These are phyloP conservation scores for Psilopogon haemacephalus DNA, from an alignment of 2,113 vertebrate species.

Conservation along the genomic window DNA sequence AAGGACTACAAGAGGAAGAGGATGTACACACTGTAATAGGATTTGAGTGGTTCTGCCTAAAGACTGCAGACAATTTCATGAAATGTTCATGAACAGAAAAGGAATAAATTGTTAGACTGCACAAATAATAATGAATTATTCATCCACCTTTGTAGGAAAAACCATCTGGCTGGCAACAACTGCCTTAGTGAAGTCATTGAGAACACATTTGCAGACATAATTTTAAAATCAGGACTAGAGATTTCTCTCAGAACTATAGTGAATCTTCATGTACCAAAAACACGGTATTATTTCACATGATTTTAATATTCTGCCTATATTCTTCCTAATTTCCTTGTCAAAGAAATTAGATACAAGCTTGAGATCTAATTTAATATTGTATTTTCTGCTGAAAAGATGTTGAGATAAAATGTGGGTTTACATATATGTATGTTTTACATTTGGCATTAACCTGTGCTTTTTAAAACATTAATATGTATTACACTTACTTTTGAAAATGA, in stretches of 20 bases:
- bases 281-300: rapidly evolving
- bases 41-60: not conserved
- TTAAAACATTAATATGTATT: not conserved
- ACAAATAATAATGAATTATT: constrained; percentile 16
- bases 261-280: not conserved
- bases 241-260: not conserved
- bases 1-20: not conserved
- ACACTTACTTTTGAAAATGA: not conserved
- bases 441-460: not conserved
- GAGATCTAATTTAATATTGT: not conserved
- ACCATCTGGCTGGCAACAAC: not conserved
- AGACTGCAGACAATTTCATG: not conserved
- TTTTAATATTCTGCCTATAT: not conserved
- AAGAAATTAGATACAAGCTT: not conserved
- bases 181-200: not conserved
- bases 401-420: not conserved
- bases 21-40: not conserved
- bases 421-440: not conserved
- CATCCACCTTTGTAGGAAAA: not conserved
- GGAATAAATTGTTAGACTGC: not conserved
- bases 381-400: not conserved
- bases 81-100: not conserved
- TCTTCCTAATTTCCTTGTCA: not conserved
- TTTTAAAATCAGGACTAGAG: not conserved
- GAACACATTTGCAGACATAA: not conserved